These are phyloP conservation scores for Endomychus coccineus DNA, from an alignment of 2,888 invertebrate genomes.

Conservation along the genomic window DNA sequence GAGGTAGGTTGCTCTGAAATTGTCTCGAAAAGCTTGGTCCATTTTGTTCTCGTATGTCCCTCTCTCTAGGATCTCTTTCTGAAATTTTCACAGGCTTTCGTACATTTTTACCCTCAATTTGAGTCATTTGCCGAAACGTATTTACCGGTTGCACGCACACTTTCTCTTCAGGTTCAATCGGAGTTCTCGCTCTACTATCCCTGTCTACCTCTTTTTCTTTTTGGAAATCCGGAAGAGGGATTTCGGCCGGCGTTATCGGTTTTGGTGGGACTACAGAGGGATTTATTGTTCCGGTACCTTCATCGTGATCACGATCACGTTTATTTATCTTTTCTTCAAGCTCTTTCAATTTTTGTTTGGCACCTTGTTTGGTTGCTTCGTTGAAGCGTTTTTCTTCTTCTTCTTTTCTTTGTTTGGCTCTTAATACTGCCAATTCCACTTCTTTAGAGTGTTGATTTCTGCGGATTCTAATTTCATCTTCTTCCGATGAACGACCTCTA, in stretches of 20 bases:
- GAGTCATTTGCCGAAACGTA: slow-evolving; percentile 39
- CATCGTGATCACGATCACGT: slow-evolving; percentile 49
- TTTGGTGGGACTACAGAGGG: slow-evolving; percentile 40
- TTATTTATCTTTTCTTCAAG: slow-evolving; percentile 58
- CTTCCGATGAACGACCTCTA: slow-evolving; percentile 41
- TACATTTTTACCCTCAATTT: slow-evolving; percentile 39
- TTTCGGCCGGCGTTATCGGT: slow-evolving; percentile 41
- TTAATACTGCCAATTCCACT: slow-evolving; percentile 71
- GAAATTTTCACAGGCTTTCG: slow-evolving; percentile 34
- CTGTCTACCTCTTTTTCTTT: slow-evolving; percentile 34
- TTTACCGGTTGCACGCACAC: slow-evolving; percentile 27
- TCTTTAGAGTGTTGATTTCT: slow-evolving; percentile 62
- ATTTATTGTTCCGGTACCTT: slow-evolving; percentile 43
- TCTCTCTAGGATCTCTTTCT: slow-evolving; percentile 29
- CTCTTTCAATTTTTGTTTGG: slow-evolving; percentile 61
- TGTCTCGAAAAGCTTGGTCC: slow-evolving; percentile 60
- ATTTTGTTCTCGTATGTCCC: slow-evolving; percentile 41
- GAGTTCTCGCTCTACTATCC: slow-evolving; percentile 23
- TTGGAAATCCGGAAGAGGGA: slow-evolving; percentile 51
- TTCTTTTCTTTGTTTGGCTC: slow-evolving; percentile 78
- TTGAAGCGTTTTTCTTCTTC: slow-evolving; percentile 78
- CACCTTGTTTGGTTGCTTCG: slow-evolving; percentile 51
- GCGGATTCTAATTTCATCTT: slow-evolving; percentile 57
- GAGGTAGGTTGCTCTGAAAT: slow-evolving; percentile 78
- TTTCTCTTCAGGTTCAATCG: slow-evolving; percentile 27